These are phyloP conservation scores for Hartigia nigra DNA, from an alignment of 2,888 invertebrate genomes.

Conservation along the genomic window DNA sequence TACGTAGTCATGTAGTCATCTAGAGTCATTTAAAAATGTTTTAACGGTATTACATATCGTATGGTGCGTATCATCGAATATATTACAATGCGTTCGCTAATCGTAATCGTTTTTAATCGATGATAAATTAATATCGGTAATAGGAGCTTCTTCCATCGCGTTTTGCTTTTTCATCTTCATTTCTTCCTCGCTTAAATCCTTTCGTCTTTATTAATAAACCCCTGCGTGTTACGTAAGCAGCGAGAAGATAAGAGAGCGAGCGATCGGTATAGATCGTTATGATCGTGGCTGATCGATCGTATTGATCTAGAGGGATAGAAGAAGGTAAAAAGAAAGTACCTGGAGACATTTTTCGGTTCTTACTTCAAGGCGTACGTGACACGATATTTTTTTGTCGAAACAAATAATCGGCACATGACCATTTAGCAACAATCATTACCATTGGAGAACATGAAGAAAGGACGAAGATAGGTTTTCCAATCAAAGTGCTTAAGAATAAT, in stretches of 20 bases:
- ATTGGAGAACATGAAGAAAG: background rate
- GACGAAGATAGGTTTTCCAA: background rate
- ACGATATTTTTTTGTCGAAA: background rate
- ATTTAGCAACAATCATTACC: background rate
- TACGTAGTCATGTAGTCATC: constrained; percentile 47
- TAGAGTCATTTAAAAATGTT: constrained; percentile 30
- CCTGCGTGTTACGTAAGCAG: constrained; percentile 8
- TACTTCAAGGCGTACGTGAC: background rate
- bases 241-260: constrained; percentile 2
- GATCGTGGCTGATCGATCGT: background rate
- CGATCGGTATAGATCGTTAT: background rate
- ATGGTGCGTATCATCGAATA: constrained; percentile 57
- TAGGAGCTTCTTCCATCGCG: constrained; percentile 16
- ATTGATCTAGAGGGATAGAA: background rate
- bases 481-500: background rate
- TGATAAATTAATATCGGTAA: constrained; percentile 36
- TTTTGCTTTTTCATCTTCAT: background rate
- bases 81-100: constrained; percentile 51
- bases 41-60: constrained; percentile 34
- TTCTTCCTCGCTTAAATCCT: background rate
- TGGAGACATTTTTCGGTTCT: background rate
- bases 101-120: constrained; percentile 28
- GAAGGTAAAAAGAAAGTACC: background rate
- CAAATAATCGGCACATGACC: background rate
- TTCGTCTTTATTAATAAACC: background rate